Base-by-base conservation (phyloP, 2,797 vertebrate species). In the Cichlasoma orientale region DNA sequence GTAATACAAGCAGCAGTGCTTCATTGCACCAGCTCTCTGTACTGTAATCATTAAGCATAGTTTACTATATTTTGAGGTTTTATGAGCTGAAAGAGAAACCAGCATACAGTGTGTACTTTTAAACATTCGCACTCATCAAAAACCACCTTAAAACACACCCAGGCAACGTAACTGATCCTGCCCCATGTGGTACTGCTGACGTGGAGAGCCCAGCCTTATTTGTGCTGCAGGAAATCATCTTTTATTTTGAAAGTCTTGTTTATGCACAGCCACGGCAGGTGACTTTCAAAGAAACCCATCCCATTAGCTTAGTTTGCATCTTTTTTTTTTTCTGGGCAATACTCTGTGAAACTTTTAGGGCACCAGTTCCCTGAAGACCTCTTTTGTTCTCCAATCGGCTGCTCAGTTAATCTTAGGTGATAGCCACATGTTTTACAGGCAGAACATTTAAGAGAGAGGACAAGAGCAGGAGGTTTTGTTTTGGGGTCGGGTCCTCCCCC, bases 281-380 rank as follows among this genome's bases (percentile, higher is more conserved):
- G 71, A 75, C 25, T 59, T 70, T 33, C 18, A 33, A 56, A 38
- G 11, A 79, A 36, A 72, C 41, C 31, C 47, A 54, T 16, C 18
- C 50, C 74, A n/a, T 69, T 41, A 19, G 59, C 70, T 83, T 83
- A 77, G 55, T 68, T 58, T 38, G 74, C 70, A 75, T 77, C 66
- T 79, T 77, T 23, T n/a, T n/a, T n/a, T 72, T 72, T 74, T 25
- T 66, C 23, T 74, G 18, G 68, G 53, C 23, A 29, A 7, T 7
- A 27, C 53, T 19, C 61, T 16, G n/a, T 63, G 23, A 85, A 78
- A 83, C 47, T 23, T 77, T 78, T 1, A 80, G 75, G 16, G 52
- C 61, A 50, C 1, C 54, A 4, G 50, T 78, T 86, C 58, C 41
- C 77, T 11, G 5, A 71, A 73, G 76, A 70, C 18, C 19, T 36